These are phyloP conservation scores for Coboldia fuscipes DNA, from an alignment of 1,140 invertebrate genomes.

Conservation along the genomic window DNA sequence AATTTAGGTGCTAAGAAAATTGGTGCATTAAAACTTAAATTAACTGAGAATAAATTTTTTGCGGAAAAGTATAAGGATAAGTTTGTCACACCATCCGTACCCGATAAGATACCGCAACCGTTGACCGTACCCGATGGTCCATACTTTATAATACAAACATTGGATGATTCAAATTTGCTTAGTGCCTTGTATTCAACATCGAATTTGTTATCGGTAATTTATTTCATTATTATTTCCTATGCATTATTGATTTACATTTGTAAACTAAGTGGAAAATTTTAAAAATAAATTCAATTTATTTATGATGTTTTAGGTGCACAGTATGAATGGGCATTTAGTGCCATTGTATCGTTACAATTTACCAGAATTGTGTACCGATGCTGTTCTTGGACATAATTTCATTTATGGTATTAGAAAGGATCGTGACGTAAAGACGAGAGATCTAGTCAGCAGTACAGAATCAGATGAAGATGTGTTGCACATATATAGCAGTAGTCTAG, in stretches of 20 bases:
- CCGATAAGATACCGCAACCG: conserved; percentile 15
- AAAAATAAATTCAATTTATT: conserved; percentile 1
- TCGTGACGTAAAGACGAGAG: background rate
- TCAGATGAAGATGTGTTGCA: no score
- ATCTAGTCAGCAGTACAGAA: no score
- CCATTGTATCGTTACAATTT: conserved; percentile 49
- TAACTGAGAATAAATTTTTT: conserved; percentile 28
- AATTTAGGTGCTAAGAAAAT: conserved; percentile 43
- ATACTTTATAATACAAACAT: conserved; percentile 17
- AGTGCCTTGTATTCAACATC: conserved; percentile 18
- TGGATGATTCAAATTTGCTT: conserved; percentile 16
- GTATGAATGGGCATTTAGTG: conserved; percentile 34
- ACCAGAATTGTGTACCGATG: conserved; percentile 21
- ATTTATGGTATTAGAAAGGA: conserved; percentile 15
- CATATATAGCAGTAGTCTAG: no score
- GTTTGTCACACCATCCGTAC: conserved; percentile 19
- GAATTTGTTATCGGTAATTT: conserved; percentile 14
- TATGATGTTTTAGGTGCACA: conserved; percentile 27
- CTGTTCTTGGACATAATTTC: conserved; percentile 19
- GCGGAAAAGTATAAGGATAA: conserved; percentile 11
- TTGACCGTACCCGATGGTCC: conserved; percentile 14
- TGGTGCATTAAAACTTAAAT: conserved; percentile 34
- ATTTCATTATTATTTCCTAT: background rate
- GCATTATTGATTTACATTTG: conserved; percentile 2
- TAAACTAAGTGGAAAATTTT: conserved; percentile 2